A percentile compares a stretch with the other conserved stretches of the same genome.
These are phyloP conservation scores for Varanus salvator DNA, from an alignment of 2,113 vertebrate species.

Conservation along the genomic window DNA sequence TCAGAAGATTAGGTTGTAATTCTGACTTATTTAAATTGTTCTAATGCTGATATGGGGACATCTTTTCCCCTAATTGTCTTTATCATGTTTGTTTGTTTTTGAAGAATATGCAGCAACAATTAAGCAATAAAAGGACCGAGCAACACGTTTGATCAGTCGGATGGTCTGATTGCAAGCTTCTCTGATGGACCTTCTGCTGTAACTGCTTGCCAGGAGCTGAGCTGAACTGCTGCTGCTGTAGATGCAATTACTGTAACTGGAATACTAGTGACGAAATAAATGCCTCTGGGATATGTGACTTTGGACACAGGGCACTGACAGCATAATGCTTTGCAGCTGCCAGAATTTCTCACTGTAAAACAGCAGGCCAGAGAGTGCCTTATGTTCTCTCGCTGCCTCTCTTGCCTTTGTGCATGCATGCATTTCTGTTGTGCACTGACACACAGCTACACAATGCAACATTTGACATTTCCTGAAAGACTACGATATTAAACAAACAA, in stretches of 20 bases:
- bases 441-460: background rate
- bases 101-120: background rate
- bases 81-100: background rate
- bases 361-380: background rate
- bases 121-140: background rate
- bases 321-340: background rate
- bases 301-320: background rate
- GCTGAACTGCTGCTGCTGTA: background rate
- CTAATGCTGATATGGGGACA: background rate
- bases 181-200: background rate
- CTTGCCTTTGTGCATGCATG: background rate
- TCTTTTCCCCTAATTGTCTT: background rate
- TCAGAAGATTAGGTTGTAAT: background rate
- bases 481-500: background rate
- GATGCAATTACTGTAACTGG: background rate
- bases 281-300: background rate
- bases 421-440: background rate
- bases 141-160: background rate
- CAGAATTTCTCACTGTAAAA: fast-evolving
- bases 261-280: fast-evolving
- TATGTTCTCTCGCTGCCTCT: fast-evolving
- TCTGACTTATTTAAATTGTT: background rate
- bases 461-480: background rate
- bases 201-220: background rate
- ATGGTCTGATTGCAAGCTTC: background rate